Conservation (phyloP, 1,140 invertebrate genomes). For the Parapsyche elsis region DNA sequence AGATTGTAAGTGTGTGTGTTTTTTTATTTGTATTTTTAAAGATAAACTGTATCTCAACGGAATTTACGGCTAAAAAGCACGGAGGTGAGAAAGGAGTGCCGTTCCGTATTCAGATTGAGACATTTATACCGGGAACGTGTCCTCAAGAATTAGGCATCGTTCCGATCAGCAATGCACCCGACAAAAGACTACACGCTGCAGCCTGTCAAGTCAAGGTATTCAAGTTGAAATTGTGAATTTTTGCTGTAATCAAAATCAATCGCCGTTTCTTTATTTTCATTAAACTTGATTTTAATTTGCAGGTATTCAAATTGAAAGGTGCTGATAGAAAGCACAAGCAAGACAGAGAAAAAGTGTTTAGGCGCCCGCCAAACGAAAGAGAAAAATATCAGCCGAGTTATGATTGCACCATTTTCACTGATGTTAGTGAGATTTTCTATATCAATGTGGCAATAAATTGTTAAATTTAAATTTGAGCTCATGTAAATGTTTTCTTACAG, state of each 20-base stretch:
- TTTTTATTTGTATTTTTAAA: constrained; percentile 59
- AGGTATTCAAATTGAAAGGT: constrained; percentile 91
- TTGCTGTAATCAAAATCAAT: neutral
- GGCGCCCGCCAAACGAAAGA: constrained; percentile 85
- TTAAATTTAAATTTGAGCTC: neutral
- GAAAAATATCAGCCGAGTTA: constrained; percentile 96
- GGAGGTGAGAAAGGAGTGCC: constrained; percentile 98
- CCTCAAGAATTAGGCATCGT: constrained; percentile 57
- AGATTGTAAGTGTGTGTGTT: neutral
- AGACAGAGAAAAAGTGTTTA: constrained; percentile 94
- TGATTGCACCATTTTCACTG: constrained; percentile 90
- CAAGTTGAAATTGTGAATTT: neutral
- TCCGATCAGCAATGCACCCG: constrained; percentile 44
- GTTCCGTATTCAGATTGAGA: constrained; percentile 94
- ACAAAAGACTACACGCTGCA: constrained; percentile 83
- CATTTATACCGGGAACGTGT: constrained; percentile 70
- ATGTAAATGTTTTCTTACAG: constrained; percentile 35
- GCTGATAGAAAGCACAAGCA: constrained; percentile 98
- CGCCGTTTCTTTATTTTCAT: neutral
- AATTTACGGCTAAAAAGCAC: constrained; percentile 98
- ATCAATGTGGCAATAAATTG: neutral
- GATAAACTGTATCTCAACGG: constrained; percentile 97
- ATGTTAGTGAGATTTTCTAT: no score
- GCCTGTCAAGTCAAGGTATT: constrained; percentile 94
- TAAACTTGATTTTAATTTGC: constrained; percentile 30